phyloP scores from a whole-genome alignment of 1,140 invertebrate species.

The Drosophila quadrilineata region DNA sequence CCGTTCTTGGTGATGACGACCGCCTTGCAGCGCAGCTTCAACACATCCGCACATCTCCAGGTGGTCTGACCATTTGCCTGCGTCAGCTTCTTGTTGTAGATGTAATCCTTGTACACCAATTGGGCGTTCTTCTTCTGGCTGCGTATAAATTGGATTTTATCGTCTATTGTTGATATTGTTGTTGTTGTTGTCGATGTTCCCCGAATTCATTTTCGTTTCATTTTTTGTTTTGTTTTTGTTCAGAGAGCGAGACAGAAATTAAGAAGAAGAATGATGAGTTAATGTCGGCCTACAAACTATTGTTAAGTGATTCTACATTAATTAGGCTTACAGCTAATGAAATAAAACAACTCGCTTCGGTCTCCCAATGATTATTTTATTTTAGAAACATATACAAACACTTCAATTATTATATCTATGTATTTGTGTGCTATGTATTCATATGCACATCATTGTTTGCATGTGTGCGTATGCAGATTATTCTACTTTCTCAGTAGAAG shows the following conservation, averaged over 20 bases:
- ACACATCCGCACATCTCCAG: constrained; percentile 69
- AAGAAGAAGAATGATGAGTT: constrained; percentile 21
- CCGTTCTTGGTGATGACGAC: constrained; percentile 70
- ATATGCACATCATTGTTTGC: no score
- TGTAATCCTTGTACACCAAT: constrained; percentile 64
- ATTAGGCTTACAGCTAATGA: constrained; percentile 21
- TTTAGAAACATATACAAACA: not conserved
- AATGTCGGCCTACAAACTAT: constrained; percentile 24
- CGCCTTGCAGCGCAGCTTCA: constrained; percentile 69
- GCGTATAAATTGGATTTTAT: constrained; percentile 60
- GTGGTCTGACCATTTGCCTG: constrained; percentile 76
- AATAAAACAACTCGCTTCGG: constrained; percentile 70
- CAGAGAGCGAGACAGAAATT: not conserved
- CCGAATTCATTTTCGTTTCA: no score
- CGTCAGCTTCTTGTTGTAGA: constrained; percentile 77
- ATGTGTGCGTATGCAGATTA: no score
- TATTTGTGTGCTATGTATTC: no score
- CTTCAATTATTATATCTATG: not conserved
- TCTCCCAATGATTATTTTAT: no score
- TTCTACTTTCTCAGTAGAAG: no score
- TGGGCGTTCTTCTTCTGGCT: constrained; percentile 79
- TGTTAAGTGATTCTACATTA: constrained; percentile 33
- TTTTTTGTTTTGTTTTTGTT: no score
- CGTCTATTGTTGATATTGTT: constrained; percentile 14
- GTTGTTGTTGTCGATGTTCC: no score